Evolutionary conservation across 2,888 invertebrate species (phyloP).

Genomic region (Caenorhabditis sp.): DNA sequence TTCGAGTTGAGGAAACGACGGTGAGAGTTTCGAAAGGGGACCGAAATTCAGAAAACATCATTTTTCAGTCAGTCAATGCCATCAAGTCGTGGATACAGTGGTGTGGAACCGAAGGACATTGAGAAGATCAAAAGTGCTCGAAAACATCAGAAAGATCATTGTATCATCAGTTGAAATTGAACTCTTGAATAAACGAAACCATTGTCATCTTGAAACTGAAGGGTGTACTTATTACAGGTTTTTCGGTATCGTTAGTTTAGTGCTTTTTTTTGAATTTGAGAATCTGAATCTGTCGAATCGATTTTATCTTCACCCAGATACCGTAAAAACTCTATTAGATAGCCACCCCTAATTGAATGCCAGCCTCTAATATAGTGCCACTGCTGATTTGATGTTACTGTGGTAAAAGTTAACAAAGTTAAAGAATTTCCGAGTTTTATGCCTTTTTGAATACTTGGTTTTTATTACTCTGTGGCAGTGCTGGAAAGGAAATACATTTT

Average conservation of each 20-base stretch:
- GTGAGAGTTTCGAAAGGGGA: constrained; percentile 30
- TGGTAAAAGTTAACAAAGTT: too few relatives aligned
- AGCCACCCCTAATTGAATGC: too few relatives aligned
- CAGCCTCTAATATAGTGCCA: too few relatives aligned
- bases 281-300: too few relatives aligned
- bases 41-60: background rate
- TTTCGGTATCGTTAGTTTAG: background rate
- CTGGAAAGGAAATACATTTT: too few relatives aligned
- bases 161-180: constrained; percentile 43
- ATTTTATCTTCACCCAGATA: too few relatives aligned
- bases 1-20: constrained; percentile 55
- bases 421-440: too few relatives aligned
- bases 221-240: background rate
- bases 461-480: too few relatives aligned
- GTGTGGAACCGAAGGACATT: constrained; percentile 64
- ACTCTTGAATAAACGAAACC: constrained; percentile 6
- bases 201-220: background rate
- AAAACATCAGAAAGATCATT: constrained; percentile 59
- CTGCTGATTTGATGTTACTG: too few relatives aligned
- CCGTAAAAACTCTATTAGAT: too few relatives aligned
- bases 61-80: constrained; percentile 72
- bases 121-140: constrained; percentile 56
- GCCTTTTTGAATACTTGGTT: too few relatives aligned
- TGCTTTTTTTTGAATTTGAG: too few relatives aligned
- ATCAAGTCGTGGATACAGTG: constrained; percentile 64